Percentiles rank a stretch among this genome's conserved stretches.
Conservation (phyloP, 2,113 vertebrate species). For the Thamnophis sirtalis region DNA sequence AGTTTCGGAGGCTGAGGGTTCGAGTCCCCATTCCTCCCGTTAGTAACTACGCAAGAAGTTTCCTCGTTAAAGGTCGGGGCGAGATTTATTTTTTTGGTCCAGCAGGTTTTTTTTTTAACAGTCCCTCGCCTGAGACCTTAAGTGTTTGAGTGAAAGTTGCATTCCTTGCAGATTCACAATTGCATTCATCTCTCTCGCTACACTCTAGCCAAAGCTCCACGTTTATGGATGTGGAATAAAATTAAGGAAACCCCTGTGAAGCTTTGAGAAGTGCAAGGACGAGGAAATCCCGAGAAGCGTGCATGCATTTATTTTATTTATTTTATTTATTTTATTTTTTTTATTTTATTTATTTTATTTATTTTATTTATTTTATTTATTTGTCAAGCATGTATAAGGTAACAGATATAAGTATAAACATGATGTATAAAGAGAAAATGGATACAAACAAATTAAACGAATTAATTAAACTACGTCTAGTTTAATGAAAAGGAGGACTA, state of each 20-base stretch:
- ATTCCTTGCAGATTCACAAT: not conserved
- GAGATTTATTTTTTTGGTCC: no score
- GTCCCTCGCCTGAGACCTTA: not conserved
- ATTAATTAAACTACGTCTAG: no score
- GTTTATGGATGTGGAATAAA: not conserved
- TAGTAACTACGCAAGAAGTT: not conserved
- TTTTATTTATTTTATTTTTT: no score
- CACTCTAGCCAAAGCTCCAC: not conserved
- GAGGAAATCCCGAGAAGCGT: not conserved
- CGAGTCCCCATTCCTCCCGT: not conserved
- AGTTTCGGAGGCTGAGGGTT: rapidly evolving
- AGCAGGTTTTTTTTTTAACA: not conserved
- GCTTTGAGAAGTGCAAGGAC: not conserved
- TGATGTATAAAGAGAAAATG: no score
- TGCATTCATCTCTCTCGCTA: not conserved
- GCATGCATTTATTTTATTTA: no score
- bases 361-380: no score
- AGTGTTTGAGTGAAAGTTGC: not conserved
- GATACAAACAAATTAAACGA: no score
- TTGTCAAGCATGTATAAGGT: no score
- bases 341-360: no score
- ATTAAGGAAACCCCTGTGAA: not conserved
- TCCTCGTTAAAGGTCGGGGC: not conserved
- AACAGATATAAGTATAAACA: no score
- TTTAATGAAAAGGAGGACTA: no score